A percentile compares a stretch with the other conserved stretches of the same genome.
Evolutionary conservation across 2,888 invertebrate species (phyloP).

Genomic region (Athalia circularis): DNA sequence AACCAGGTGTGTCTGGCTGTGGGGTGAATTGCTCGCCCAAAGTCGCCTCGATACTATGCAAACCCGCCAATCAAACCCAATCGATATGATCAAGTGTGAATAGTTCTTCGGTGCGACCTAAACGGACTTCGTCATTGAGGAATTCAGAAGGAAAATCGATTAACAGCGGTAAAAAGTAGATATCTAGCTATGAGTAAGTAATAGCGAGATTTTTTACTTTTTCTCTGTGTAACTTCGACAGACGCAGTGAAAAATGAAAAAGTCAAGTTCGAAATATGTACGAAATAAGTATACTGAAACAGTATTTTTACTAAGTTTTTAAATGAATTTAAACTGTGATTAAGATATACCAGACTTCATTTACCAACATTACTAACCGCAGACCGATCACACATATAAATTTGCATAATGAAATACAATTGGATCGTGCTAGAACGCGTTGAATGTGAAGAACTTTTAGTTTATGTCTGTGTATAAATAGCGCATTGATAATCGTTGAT

Average conservation of each 20-base stretch:
- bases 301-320: too few relatives aligned
- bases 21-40: slow-evolving; percentile 23
- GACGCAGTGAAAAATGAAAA: background rate
- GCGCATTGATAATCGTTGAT: background rate
- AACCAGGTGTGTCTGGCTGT: slow-evolving; percentile 61
- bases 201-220: too few relatives aligned
- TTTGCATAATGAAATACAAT: background rate
- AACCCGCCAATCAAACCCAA: background rate
- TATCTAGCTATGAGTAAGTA: background rate
- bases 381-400: background rate
- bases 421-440: background rate
- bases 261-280: background rate
- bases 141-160: slow-evolving; percentile 20
- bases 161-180: background rate
- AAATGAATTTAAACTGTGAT: too few relatives aligned
- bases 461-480: slow-evolving; percentile 47
- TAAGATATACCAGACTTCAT: too few relatives aligned
- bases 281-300: too few relatives aligned
- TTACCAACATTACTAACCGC: background rate
- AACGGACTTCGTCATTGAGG: background rate
- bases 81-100: background rate
- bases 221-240: too few relatives aligned
- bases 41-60: slow-evolving; percentile 35
- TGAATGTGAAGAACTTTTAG: slow-evolving; percentile 47
- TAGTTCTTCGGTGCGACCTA: slow-evolving; percentile 1